A percentile compares a stretch with the other conserved stretches of the same genome.
Conservation (phyloP, 2,888 invertebrate species). For the Synergus japonicus region DNA sequence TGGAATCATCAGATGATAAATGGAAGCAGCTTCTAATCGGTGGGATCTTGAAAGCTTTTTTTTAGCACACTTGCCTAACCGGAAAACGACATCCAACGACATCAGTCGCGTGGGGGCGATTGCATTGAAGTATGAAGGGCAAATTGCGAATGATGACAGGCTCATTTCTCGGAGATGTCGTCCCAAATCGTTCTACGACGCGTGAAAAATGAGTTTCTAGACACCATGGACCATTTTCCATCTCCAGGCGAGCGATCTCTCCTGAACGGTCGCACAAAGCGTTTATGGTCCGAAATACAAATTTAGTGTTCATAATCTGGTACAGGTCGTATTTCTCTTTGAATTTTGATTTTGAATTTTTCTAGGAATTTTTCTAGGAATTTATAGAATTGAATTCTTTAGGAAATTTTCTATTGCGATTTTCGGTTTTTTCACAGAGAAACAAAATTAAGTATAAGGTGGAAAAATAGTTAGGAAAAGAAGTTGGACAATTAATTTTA, state of each 20-base stretch:
- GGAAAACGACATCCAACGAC: background rate
- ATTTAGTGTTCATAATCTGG: too few species aligned
- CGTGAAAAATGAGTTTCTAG: constrained; percentile 49
- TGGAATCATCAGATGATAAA: background rate
- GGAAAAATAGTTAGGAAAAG: too few species aligned
- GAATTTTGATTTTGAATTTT: too few species aligned
- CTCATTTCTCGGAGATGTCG: constrained; percentile 51
- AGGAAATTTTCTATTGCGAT: too few species aligned
- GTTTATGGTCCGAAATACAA: background rate
- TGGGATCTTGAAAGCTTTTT: background rate
- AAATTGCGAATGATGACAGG: constrained; percentile 51
- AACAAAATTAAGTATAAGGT: too few species aligned
- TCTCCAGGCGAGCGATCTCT: constrained; percentile 43
- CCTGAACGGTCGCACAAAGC: background rate
- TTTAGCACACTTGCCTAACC: background rate
- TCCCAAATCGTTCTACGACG: constrained; percentile 42
- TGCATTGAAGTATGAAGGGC: constrained; percentile 42
- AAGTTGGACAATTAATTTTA: too few species aligned
- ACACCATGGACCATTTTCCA: constrained; percentile 41
- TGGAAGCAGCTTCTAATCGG: background rate
- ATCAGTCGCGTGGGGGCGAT: constrained; percentile 1
- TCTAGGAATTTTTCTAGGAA: too few species aligned
- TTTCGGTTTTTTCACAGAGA: too few species aligned
- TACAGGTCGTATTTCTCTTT: too few species aligned
- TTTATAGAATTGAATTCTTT: too few species aligned